Evolutionary conservation across 2,113 vertebrate genomes (phyloP), one percentile per base, ranked within the genome.

Genomic region (Tapirus terrestris): DNA sequence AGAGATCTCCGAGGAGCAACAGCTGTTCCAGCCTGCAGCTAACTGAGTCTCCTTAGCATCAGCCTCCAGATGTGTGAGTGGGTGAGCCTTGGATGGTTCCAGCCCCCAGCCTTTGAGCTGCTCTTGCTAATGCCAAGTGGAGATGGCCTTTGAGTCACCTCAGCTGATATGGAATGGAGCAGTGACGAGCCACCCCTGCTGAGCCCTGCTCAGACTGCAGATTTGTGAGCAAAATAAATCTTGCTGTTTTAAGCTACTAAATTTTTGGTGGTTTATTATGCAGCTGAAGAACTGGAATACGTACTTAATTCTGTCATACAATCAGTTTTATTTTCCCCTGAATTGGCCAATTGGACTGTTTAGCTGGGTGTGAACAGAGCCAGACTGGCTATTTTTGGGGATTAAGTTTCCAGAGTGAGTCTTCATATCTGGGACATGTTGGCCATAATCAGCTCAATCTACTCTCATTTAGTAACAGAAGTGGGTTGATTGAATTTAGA

Each of bases 161-260:
- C 29, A 31, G 23, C 43, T 73, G 70, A 88, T n/a, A 18, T 1
- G n/a, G 39, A 94, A 21, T 75, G 6, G 43, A 76, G 56, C 43
- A 63, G 20, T 81, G 56, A 53, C 31, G 53, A 80, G 91, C n/a
- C 63, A 14, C 51, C n/a, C 53, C 58, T 86, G 33, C 39, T 4
- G 29, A 96, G 6, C 53, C 36, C 20, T 73, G 68, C 27, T 68
- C 53, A 84, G 70, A 61, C 8, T 89, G 39, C 65, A 89, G 51
- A 81, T 81, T 58, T 96, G 65, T 89, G 33, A 96, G 87, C 43
- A 76, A 96, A 82, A 89, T 53, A 84, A 95, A 83, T 60, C 25
- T 31, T 67, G 67, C 14, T 73, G 6, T 63, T 84, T 95, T 76
- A 89, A 85, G n/a, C 8, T 36, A 91, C 53, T 89, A 85, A 10